Percentiles rank a stretch among this genome's conserved stretches.
phyloP scores from a whole-genome alignment of 1,140 invertebrate species.

The Reticulitermes speratus region DNA sequence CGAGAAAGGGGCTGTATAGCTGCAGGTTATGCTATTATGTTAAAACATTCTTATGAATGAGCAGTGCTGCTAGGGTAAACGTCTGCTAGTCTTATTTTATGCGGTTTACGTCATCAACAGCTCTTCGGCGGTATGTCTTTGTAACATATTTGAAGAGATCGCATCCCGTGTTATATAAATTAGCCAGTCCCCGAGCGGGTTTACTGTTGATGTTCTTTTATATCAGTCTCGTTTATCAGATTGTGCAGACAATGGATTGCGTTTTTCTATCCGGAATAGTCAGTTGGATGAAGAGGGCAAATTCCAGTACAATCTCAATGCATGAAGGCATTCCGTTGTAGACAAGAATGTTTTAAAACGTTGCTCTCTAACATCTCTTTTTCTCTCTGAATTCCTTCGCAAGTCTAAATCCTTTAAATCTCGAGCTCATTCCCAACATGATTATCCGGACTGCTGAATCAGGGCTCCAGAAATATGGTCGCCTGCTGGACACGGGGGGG shows the following conservation, averaged over 20 bases:
- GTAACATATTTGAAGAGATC: background rate
- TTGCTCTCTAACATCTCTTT: background rate
- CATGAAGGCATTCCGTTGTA: background rate
- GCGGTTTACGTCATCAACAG: background rate
- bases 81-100: background rate
- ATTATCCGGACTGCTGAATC: background rate
- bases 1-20: background rate
- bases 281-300: background rate
- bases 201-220: background rate
- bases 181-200: background rate
- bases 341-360: background rate
- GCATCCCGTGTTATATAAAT: constrained; percentile 10
- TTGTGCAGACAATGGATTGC: constrained; percentile 1
- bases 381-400: background rate
- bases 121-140: constrained; percentile 12
- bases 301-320: background rate
- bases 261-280: background rate
- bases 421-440: background rate
- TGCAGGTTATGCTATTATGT: background rate
- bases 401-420: background rate
- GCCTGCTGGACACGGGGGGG: too few relatives aligned
- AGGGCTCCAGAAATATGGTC: too few relatives aligned
- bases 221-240: constrained; percentile 6
- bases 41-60: constrained; percentile 8
- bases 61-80: background rate